Evolutionary conservation across 1,140 invertebrate species (phyloP), one percentile per base, ranked within the genome.

Genomic region (Panagrolaimus sp.): DNA sequence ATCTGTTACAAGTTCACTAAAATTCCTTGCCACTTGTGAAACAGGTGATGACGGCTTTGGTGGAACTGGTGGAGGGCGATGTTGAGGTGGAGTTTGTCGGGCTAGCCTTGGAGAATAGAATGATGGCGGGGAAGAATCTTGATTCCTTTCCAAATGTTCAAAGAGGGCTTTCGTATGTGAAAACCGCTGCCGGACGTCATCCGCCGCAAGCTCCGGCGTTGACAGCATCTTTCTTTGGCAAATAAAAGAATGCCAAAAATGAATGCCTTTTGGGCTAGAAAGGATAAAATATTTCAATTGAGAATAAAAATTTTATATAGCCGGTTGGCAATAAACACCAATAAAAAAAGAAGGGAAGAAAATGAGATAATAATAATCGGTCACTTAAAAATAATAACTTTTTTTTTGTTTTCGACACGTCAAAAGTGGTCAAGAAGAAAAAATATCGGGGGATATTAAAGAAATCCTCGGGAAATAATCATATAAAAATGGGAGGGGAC

Each of bases 91-190:
- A 6, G 43, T 48, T 10, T 72, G 48, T 17, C 70, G 71, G 1
- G 64, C 48, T 9, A 69, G 69, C 15, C 71, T 45, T 24, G 71
- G 71, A 1, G 38, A 46, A 58, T 28, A 26, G 47, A 74, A 71
- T 24, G 73, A 71, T 2, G n/a, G n/a, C n/a, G 71, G 71, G 6
- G 71, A 17, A 26, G 75, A 14, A 32, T 63, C 69, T 7, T 62
- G 17, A 12, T 21, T 14, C 17, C 28, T 12, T 43, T 71, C 70
- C 55, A 71, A 43, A 17, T 73, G 71, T 43, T 71, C 71, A 46
- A 71, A 71, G 3, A 71, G 12, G 0, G 71, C 71, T 17, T 71
- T 71, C 6, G 67, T 73, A 21, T 71, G 52, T 8, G 71, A 73
- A 43, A 71, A 71, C 14, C 70, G n/a, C 15, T 17, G 14, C 10